Conservation (phyloP, 2,113 vertebrate species). For the Bubalus kerabau region DNA sequence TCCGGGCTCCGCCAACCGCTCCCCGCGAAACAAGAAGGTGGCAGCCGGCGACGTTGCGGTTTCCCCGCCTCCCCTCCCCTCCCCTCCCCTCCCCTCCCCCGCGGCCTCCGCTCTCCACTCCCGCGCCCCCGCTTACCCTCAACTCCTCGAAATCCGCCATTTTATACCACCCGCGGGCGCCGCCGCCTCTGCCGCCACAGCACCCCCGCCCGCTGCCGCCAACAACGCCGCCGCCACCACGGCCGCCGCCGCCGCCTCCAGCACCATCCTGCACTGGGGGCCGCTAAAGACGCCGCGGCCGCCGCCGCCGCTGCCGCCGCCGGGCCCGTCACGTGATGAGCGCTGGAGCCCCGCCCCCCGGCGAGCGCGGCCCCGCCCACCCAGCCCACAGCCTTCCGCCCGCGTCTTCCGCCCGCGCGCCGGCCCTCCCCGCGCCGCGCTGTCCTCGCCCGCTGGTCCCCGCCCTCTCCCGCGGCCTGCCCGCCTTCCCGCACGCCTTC, state of each 20-base stretch:
- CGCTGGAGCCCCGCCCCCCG: constrained; percentile 39
- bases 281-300: constrained; percentile 65
- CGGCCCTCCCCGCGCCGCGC: rapidly evolving
- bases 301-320: not conserved
- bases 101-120: constrained; percentile 31
- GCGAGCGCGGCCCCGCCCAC: not conserved
- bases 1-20: not conserved
- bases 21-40: not conserved
- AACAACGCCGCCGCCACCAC: constrained; percentile 49
- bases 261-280: constrained; percentile 72
- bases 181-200: constrained; percentile 63
- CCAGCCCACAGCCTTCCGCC: not conserved
- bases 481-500: not conserved
- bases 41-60: constrained; percentile 4
- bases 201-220: constrained; percentile 41
- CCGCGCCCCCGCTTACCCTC: constrained; percentile 80
- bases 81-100: constrained; percentile 6
- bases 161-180: constrained; percentile 78
- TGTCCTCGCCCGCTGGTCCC: not conserved
- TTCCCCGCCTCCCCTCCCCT: not conserved
- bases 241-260: constrained; percentile 50
- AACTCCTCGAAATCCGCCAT: constrained; percentile 89
- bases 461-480: too few relatives aligned
- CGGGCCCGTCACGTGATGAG: constrained; percentile 55
- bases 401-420: not conserved